A percentile compares a stretch with the other conserved stretches of the same genome.
phyloP scores from a whole-genome alignment of 2,113 vertebrate species.

The Jacana jacana region DNA sequence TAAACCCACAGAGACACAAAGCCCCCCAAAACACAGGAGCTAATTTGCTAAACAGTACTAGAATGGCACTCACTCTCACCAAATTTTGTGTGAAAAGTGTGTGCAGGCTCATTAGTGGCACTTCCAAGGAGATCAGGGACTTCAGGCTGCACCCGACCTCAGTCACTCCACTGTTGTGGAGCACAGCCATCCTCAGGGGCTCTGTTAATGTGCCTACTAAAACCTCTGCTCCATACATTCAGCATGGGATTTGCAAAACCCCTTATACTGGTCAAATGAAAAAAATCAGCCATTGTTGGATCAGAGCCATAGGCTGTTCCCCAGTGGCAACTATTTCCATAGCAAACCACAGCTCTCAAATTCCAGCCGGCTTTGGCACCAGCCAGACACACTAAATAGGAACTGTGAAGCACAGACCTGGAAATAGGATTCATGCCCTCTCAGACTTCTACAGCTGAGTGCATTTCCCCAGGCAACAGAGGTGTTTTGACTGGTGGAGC shows the following conservation, averaged over 20 bases:
- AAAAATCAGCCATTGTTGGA: background rate
- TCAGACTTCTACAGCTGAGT: background rate
- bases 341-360: background rate
- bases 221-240: background rate
- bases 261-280: constrained; percentile 11
- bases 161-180: background rate
- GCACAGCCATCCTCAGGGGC: background rate
- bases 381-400: background rate
- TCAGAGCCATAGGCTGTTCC: background rate
- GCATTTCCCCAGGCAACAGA: background rate
- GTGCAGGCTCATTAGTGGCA: background rate
- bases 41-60: background rate
- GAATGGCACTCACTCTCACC: background rate
- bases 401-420: background rate
- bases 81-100: background rate
- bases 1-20: background rate
- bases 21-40: background rate
- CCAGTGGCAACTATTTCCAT: background rate
- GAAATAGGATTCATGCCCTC: constrained; percentile 16
- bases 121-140: background rate
- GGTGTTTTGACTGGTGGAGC: background rate
- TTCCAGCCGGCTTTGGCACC: background rate
- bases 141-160: background rate
- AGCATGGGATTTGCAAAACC: background rate
- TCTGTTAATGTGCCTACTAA: background rate